Base-by-base conservation (phyloP, 92 coral and sea anemone species). In the Epizoanthus scotinus region DNA sequence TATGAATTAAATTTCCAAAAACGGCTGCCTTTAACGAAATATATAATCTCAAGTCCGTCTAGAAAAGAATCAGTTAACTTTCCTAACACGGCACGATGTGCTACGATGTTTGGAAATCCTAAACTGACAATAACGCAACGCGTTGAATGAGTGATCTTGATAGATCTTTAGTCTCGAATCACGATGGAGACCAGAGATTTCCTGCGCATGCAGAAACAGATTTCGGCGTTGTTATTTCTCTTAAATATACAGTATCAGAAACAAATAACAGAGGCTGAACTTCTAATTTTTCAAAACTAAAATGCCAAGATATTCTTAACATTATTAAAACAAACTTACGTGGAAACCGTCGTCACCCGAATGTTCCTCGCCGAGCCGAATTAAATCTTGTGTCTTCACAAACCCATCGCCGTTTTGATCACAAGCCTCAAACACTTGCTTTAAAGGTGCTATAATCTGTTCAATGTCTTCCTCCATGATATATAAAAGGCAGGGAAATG, bases 351-450 rank as follows among this genome's bases (percentile, higher is more conserved):
- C 89, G 27, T 86, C 89, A 49, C 85, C 89, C 0, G 94, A 79
- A 87, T 91, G 95, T 38, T 90, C 93, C 85, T 93, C 94, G 64
- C 94, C 94, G 42, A 92, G 94, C 4, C 89, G 91, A 60, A 95
- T 84, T n/a, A 95, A 91, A 65, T 95, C 99, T 59, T 89, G 94
- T n/a, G 98, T 95, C 83, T 93, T 93, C 20, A 95, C 99, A 59
- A 91, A 93, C 47, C 99, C 99, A 71, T 95, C 99, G 90, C 99
- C 99, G 84, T 95, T 95, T 91, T 90, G 90, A 77, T 95, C 99
- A 69, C 98, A 95, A 25, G 96, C 95, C 52, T 95, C 99, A 67
- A 95, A 93, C 54, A 95, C 91, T 40, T 97, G 92, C 93, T 93
- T 93, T 61, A 95, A 83, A 36, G 87, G 88, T 49, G 84, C 82